These are phyloP conservation scores for Pentalonia nigronervosa DNA, from an alignment of 1,140 invertebrate species.

Conservation along the genomic window DNA sequence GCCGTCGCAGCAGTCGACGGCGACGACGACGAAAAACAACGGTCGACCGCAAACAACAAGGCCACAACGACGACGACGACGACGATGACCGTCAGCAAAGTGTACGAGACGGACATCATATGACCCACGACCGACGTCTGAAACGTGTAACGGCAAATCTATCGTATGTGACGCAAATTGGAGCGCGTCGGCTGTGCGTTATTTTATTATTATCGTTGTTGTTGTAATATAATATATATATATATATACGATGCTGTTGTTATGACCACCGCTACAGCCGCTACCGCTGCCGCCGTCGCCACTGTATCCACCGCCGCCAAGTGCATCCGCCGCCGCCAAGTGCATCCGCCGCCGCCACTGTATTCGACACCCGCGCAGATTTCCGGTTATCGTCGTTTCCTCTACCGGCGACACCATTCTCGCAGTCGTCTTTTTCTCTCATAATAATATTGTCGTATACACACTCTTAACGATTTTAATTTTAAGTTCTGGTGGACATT, in stretches of 20 bases:
- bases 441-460: not conserved
- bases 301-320: not conserved
- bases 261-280: not conserved
- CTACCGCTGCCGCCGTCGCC: not conserved
- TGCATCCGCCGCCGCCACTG: too few species aligned
- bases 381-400: not conserved
- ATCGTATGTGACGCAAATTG: not conserved
- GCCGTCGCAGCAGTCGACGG: not conserved
- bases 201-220: not conserved
- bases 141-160: not conserved
- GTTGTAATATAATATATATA: not conserved
- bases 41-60: not conserved
- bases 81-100: slow-evolving; percentile 71
- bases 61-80: slow-evolving; percentile 61
- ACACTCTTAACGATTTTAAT: not conserved
- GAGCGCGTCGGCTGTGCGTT: not conserved
- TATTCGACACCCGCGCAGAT: not conserved
- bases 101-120: slow-evolving; percentile 90
- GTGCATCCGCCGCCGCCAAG: too few species aligned
- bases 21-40: slow-evolving; percentile 61
- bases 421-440: not conserved
- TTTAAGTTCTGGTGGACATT: not conserved
- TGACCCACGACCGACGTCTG: slow-evolving; percentile 65
- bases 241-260: not conserved
- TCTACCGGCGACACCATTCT: not conserved